These are phyloP conservation scores for Melanostigma gelatinosum DNA, from an alignment of 2,113 vertebrate genomes.

Conservation along the genomic window DNA sequence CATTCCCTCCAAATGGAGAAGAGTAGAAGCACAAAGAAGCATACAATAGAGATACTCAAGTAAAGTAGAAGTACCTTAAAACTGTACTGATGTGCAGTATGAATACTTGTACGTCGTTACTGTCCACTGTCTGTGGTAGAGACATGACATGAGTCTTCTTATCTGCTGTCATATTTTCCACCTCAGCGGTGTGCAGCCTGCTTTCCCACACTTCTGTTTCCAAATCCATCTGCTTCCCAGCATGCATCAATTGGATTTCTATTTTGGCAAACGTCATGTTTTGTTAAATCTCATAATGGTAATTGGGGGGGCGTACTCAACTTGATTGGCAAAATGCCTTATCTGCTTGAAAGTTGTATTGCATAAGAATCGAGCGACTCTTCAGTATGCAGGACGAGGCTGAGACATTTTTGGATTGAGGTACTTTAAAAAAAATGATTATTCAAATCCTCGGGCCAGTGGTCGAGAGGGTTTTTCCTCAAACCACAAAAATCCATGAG, in stretches of 20 bases:
- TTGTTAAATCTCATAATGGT: constrained; percentile 1
- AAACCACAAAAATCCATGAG: constrained; percentile 70
- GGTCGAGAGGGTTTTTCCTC: constrained; percentile 54
- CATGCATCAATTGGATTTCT: constrained; percentile 34
- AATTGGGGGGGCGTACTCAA: not conserved
- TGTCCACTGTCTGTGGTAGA: not conserved
- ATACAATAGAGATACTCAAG: not conserved
- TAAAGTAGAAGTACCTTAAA: not conserved
- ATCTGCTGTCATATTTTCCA: constrained; percentile 45
- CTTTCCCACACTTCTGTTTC: constrained; percentile 48
- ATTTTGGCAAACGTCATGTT: not conserved
- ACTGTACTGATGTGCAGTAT: not conserved
- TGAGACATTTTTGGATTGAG: constrained; percentile 39
- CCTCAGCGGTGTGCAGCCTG: constrained; percentile 37
- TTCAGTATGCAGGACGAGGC: constrained; percentile 18
- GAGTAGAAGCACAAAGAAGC: not conserved
- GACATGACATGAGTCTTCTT: not conserved
- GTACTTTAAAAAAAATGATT: not conserved
- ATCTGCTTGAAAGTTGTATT: constrained; percentile 3
- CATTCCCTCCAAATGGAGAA: not conserved
- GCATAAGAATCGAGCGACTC: not conserved
- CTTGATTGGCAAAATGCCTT: not conserved
- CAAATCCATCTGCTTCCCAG: constrained; percentile 15
- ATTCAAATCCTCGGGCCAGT: constrained; percentile 35
- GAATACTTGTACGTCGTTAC: not conserved